Base-by-base conservation (phyloP, 2,888 invertebrate species). In the Pasiphila rectangulata region DNA sequence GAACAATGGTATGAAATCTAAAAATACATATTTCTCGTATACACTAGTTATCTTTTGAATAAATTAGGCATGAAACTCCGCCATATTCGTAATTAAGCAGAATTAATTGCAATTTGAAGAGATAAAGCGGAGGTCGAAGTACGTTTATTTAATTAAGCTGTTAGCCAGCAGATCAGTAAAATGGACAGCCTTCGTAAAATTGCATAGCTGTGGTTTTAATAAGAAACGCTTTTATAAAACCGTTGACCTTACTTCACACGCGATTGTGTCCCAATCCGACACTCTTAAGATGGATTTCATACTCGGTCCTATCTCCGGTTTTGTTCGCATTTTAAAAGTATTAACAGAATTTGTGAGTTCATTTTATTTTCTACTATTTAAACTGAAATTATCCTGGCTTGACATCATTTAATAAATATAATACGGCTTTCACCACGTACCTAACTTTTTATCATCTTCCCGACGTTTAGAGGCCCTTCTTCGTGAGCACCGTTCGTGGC, bases 51-150 rank as follows among this genome's bases (percentile, higher is more conserved):
- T 48, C 48, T 48, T 34, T 23, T 43, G 38, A 43, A 48, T 48
- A 43, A 48, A 44, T 48, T 39, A 43, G 27, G 25, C 43, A 40
- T 24, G 44, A 30, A 40, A 36, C 35, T 35, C 35, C 35, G 38
- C 13, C 23, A 35, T 38, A 41, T 30, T 47, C 30, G 32, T 42
- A 47, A 38, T 42, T 34, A 43, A 21, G 15, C 35, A 38, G 43
- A 16, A 39, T 39, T 48, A 39, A 40, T 49, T 24, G 27, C 48
- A 12, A 15, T 32, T 13, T 13, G 12, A 13, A 15, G 17, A 35
- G 49, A 49, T 49, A 43, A 48, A 35, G 40, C 30, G 2, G 29
- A 49, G 48, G 48, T 36, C 43, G 25, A 34, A 24, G 38, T 24
- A 34, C 39, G 32, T 34, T 43, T 27, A 34, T 39, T 40, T 34